These are phyloP conservation scores for Mythimna albipuncta DNA, from an alignment of 2,888 invertebrate species.

Conservation along the genomic window DNA sequence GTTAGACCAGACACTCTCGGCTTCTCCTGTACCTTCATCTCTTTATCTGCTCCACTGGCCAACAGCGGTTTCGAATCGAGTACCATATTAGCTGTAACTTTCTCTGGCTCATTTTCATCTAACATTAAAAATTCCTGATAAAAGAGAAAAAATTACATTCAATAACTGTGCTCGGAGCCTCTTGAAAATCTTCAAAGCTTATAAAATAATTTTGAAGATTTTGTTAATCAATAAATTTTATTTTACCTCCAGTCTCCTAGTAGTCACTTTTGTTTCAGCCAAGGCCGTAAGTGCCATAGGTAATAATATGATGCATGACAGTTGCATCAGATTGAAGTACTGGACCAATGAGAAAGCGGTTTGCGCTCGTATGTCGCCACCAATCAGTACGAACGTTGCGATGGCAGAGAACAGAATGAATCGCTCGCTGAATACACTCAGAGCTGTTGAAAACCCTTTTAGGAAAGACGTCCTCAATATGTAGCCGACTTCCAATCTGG, in stretches of 20 bases:
- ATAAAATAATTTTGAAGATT: not conserved
- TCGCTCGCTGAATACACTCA: conserved; percentile 96
- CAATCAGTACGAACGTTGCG: conserved; percentile 93
- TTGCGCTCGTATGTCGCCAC: conserved; percentile 91
- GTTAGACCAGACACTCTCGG: conserved; percentile 73
- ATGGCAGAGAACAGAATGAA: conserved; percentile 95
- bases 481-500: conserved; percentile 92
- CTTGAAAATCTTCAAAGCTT: not conserved
- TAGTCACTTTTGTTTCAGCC: conserved; percentile 92
- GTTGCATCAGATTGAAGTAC: conserved; percentile 94
- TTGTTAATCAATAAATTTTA: not conserved
- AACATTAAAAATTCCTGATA: conserved; percentile 84
- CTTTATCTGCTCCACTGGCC: conserved; percentile 37
- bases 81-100: conserved; percentile 44
- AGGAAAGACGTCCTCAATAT: conserved; percentile 92
- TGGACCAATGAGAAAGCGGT: conserved; percentile 94
- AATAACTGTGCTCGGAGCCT: not conserved
- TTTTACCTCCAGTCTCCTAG: conserved; percentile 91
- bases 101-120: conserved; percentile 80
- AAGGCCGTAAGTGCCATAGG: conserved; percentile 91
- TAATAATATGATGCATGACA: conserved; percentile 91
- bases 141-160: not conserved
- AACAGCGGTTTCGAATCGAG: conserved; percentile 42
- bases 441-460: conserved; percentile 91
- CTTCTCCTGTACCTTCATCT: conserved; percentile 23